Base-by-base conservation (phyloP, 2,888 invertebrate genomes). In the Anagyrus pseudococci region DNA sequence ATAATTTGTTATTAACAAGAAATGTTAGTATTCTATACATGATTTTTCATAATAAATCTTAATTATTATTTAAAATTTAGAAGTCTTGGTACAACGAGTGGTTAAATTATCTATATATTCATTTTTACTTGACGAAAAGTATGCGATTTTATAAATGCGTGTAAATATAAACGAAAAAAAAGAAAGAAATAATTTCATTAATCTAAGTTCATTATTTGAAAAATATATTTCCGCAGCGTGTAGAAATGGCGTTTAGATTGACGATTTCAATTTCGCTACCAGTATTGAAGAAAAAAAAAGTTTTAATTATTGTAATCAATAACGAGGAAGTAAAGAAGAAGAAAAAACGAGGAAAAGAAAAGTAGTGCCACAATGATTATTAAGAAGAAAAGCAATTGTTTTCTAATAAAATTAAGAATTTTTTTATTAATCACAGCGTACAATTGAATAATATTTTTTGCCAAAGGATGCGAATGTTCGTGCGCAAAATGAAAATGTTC, bases 201-300 rank as follows among this genome's bases (percentile, higher is more conserved):
- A 52, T 41, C 49, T 64, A 56, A 58, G 66, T 57, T 52, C 19
- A 25, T 17, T 48, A 66, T 66, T 63, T 66, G 66, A 66, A 66
- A 63, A 66, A 66, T 66, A 66, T 66, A 61, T 66, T 66, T 66
- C 63, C 48, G 13, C 40, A 20, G 15, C 10, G 33, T 46, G 47
- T 55, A 55, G 37, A 55, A 20, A 1, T n/a, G n/a, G n/a, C n/a
- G n/a, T n/a, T n/a, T n/a, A 48, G 29, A 46, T 55, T 61, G 49
- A 55, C 6, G 25, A 50, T 47, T n/a, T n/a, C n/a, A n/a, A 41
- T 52, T 23, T 15, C 22, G 26, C 62, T 62, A 60, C 60, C 60
- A 47, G 20, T 50, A 46, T 54, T 46, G 41, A 55, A 48, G 60
- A 52, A 63, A 52, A 61, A 59, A 41, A 56, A 61, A 61, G 52